Evolutionary conservation across 2,797 vertebrate species (phyloP).

Genomic region (Psittacula echo): DNA sequence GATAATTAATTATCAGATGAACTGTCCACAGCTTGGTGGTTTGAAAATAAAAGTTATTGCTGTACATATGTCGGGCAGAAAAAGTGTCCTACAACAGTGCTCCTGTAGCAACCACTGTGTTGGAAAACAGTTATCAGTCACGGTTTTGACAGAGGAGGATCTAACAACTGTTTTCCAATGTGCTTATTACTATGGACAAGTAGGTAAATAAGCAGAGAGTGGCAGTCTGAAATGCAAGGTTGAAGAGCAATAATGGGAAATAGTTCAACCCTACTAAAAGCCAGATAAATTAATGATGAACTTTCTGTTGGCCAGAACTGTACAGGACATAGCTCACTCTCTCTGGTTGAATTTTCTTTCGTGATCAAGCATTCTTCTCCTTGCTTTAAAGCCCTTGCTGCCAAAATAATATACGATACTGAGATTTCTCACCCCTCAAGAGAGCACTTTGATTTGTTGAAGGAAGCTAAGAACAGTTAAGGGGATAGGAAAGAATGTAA

Average conservation of each 20-base stretch:
- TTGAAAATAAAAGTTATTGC: neutral
- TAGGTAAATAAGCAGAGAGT: neutral
- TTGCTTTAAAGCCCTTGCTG: conserved; percentile 10
- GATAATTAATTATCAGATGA: neutral
- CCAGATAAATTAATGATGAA: conserved; percentile 1
- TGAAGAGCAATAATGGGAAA: neutral
- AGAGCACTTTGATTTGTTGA: conserved; percentile 40
- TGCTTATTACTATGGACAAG: neutral
- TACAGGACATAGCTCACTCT: neutral
- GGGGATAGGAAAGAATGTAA: neutral
- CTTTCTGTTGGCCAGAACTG: neutral
- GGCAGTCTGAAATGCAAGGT: neutral
- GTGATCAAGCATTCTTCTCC: neutral
- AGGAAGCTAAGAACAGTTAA: neutral
- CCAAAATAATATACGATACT: neutral
- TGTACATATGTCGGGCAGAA: neutral
- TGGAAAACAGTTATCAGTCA: neutral
- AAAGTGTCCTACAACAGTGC: neutral
- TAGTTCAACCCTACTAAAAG: neutral
- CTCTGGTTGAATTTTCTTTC: neutral
- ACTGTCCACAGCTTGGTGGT: neutral
- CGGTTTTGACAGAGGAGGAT: neutral
- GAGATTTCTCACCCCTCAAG: conserved; percentile 43
- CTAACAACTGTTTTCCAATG: neutral
- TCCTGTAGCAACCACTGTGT: neutral